A percentile compares a stretch with the other conserved stretches of the same genome.
These are phyloP conservation scores for Iselma pallidipennis DNA, from an alignment of 2,888 invertebrate species.

Conservation along the genomic window DNA sequence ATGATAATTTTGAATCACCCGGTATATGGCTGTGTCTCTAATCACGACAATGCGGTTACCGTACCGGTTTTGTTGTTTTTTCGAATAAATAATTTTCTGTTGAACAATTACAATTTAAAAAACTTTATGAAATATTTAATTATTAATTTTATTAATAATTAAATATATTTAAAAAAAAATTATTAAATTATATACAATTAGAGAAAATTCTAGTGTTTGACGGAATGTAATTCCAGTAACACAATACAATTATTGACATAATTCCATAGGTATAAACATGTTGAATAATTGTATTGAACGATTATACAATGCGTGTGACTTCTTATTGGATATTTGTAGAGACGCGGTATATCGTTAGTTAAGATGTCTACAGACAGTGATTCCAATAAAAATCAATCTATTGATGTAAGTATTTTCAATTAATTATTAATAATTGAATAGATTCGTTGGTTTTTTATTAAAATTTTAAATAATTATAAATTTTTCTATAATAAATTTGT, in stretches of 20 bases:
- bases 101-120: no score
- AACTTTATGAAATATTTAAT: no score
- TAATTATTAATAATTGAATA: conserved; percentile 8
- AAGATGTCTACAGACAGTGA: conserved; percentile 57
- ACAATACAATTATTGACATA: not conserved
- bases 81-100: not conserved
- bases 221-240: not conserved
- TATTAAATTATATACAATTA: not conserved
- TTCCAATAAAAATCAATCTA: conserved; percentile 52
- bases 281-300: conserved; percentile 29
- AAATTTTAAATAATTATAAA: conserved; percentile 9
- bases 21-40: conserved; percentile 1
- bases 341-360: conserved; percentile 53
- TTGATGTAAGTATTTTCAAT: conserved; percentile 48
- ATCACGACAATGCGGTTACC: not conserved
- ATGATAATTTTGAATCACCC: not conserved
- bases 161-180: no score
- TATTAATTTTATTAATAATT: no score
- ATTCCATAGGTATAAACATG: not conserved
- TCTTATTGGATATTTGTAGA: conserved; percentile 53
- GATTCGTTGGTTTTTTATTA: not conserved
- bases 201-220: not conserved
- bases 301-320: conserved; percentile 50
- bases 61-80: not conserved
- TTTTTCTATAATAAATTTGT: no score